Evolutionary conservation across 2,113 vertebrate genomes (phyloP).

Genomic region (Spermophilus dauricus): DNA sequence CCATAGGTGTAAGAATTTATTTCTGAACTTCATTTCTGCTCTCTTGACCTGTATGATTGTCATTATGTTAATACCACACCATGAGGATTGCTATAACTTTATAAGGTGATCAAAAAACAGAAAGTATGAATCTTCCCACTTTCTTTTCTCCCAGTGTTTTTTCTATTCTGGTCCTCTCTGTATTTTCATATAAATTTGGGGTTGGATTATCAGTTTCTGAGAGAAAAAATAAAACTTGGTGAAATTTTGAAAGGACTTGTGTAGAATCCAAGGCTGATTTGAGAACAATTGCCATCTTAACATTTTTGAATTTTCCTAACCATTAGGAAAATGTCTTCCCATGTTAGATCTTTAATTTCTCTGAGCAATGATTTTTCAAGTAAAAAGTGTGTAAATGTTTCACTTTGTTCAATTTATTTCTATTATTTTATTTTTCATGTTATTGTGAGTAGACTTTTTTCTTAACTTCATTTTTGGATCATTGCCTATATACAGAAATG

Average conservation of each 20-base stretch:
- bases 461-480: constrained; percentile 12
- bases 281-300: background rate
- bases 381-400: background rate
- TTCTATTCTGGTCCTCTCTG: background rate
- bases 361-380: background rate
- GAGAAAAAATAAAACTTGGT: background rate
- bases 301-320: background rate
- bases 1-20: background rate
- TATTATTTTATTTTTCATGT: constrained; percentile 51
- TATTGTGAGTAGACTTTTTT: constrained; percentile 10
- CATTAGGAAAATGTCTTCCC: background rate
- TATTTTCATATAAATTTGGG: background rate
- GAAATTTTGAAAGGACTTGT: constrained; percentile 24
- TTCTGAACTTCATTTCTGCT: background rate
- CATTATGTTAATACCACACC: background rate
- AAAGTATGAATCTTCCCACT: background rate
- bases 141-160: background rate
- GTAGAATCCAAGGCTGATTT: constrained; percentile 38
- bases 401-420: constrained; percentile 19
- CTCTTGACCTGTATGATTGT: background rate
- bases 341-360: constrained; percentile 41
- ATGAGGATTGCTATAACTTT: background rate
- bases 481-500: constrained; percentile 9
- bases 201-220: constrained; percentile 1
- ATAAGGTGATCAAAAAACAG: background rate